These are phyloP conservation scores for Crematogaster levior DNA, from an alignment of 2,888 invertebrate species.

Conservation along the genomic window DNA sequence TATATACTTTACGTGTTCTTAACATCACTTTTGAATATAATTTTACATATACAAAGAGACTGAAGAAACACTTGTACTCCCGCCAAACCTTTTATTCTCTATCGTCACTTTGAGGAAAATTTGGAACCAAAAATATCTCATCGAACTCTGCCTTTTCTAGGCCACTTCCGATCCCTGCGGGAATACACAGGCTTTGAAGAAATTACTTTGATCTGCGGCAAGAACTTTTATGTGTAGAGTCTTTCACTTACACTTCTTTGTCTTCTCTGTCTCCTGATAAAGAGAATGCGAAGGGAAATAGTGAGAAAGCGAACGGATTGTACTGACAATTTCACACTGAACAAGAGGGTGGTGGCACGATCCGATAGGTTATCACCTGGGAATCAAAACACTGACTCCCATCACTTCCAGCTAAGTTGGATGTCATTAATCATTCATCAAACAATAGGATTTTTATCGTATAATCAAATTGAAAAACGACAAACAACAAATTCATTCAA, in stretches of 20 bases:
- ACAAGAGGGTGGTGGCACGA: slow-evolving; percentile 58
- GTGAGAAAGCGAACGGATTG: slow-evolving; percentile 48
- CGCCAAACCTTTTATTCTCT: slow-evolving; percentile 29
- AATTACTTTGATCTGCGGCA: slow-evolving; percentile 69
- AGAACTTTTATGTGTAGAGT: slow-evolving; percentile 56
- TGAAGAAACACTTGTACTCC: slow-evolving; percentile 14
- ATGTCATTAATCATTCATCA: slow-evolving; percentile 25
- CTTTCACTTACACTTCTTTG: slow-evolving; percentile 48
- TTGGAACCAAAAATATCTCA: slow-evolving; percentile 35
- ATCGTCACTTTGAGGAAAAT: slow-evolving; percentile 35
- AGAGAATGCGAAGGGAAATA: slow-evolving; percentile 18
- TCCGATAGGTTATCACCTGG: slow-evolving; percentile 26
- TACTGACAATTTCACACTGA: slow-evolving; percentile 66
- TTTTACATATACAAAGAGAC: slow-evolving; percentile 8
- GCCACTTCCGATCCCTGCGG: slow-evolving; percentile 31
- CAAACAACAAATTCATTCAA: neutral
- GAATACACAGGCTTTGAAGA: slow-evolving; percentile 58
- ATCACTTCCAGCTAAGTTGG: slow-evolving; percentile 22
- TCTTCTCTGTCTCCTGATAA: slow-evolving; percentile 11
- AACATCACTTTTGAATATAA: slow-evolving; percentile 3
- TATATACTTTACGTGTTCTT: neutral
- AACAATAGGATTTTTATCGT: neutral
- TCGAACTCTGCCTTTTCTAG: slow-evolving; percentile 3
- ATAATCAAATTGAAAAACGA: neutral
- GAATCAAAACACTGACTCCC: neutral